Base-by-base conservation (phyloP, 2,113 vertebrate genomes). In the Silurus meridionalis region DNA sequence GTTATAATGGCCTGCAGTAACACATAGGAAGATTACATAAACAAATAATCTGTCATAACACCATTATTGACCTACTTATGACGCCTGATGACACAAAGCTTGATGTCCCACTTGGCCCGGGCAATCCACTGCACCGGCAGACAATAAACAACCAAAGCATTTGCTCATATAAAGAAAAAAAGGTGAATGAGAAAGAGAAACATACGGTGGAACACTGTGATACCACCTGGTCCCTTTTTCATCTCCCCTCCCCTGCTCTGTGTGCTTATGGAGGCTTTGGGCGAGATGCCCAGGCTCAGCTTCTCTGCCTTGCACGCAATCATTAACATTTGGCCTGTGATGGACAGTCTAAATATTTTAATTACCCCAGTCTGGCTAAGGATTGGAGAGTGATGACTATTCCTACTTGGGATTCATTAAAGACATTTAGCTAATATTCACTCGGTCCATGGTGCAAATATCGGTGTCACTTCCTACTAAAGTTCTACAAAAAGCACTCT, bases 61-160 rank as follows among this genome's bases (percentile, higher is more conserved):
- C 52, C 52, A 87, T 78, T 85, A 81, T 80, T 87, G 87, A 89
- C 84, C 87, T 88, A 61, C 58, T 88, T 86, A 87, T 67, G 81
- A 74, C 17, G 64, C 52, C 71, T 63, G 71, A 85, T 46, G 88
- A 28, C 72, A 50, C 77, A 48, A 55, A 48, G 63, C 60, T 80
- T 77, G 84, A 80, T 85, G 86, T 88, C 64, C 77, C 58, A 84
- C 75, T 74, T 84, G 82, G 81, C 79, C 63, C 46, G 17, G 14
- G 23, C 19, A 37, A 63, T 80, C 21, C 69, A 61, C 21, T 15
- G 11, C 25, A 53, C 71, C 61, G 58, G 19, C 71, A 57, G 71
- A 83, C 50, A 37, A 52, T 66, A 74, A 61, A 80, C 46, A 60
- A 48, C 60, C 25, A 52, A 57, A 83, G 8, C 13, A 25, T 14